Conservation (phyloP, 2,113 vertebrate genomes). For the Budorcas taxicolor region DNA sequence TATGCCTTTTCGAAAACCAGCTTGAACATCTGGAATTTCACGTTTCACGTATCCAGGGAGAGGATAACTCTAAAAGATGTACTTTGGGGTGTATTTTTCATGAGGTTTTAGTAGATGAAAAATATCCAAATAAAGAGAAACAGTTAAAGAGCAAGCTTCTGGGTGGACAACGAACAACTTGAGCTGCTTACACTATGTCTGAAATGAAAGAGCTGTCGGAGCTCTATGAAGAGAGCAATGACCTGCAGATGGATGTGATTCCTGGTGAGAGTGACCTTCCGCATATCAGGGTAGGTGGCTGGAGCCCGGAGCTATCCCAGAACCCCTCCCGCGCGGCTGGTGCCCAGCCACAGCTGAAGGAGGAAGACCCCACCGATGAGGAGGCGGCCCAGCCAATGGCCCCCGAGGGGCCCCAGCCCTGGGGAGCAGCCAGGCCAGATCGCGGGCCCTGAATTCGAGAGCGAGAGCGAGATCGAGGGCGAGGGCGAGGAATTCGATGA, state of each 20-base stretch:
- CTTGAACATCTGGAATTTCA: too few relatives aligned
- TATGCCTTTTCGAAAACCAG: too few relatives aligned
- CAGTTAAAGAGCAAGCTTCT: too few relatives aligned
- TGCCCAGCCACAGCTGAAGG: not conserved
- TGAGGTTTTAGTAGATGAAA: too few relatives aligned
- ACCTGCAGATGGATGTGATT: constrained; percentile 57
- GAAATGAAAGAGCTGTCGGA: constrained; percentile 41
- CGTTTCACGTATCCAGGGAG: too few relatives aligned
- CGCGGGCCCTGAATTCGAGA: rapidly evolving
- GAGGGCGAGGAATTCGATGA: too few relatives aligned
- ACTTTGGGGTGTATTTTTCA: too few relatives aligned
- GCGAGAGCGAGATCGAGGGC: too few relatives aligned
- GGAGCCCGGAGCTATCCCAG: not conserved
- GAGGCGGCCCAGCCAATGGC: constrained; percentile 35
- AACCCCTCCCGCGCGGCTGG: not conserved
- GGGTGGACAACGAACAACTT: too few relatives aligned
- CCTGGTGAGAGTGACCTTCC: constrained; percentile 52
- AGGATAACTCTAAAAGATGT: too few relatives aligned
- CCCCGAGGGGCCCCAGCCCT: not conserved
- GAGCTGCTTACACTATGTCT: not conserved
- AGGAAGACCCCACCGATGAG: constrained; percentile 57
- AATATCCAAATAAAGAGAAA: too few relatives aligned
- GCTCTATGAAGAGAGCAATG: constrained; percentile 56
- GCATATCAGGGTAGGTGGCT: constrained; percentile 62
- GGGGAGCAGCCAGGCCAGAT: not conserved